Conservation (phyloP, 2,888 invertebrate genomes). For the Nesidiocoris tenuis region DNA sequence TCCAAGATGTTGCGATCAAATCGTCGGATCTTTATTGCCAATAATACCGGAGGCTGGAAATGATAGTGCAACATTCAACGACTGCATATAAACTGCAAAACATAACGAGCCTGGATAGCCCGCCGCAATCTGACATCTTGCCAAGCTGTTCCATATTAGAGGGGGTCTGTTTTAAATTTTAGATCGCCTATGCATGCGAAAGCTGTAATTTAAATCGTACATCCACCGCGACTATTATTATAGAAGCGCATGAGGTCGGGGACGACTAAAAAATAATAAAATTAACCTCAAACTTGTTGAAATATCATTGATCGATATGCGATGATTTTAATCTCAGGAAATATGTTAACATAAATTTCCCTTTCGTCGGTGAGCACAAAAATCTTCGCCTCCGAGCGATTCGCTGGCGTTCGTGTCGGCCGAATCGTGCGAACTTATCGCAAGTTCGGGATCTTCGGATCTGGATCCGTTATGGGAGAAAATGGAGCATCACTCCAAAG, state of each 20-base stretch:
- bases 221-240: neutral
- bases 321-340: neutral
- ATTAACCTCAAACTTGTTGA: neutral
- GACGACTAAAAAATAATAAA: neutral
- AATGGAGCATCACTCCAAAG: neutral
- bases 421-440: neutral
- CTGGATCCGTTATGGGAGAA: neutral
- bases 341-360: neutral
- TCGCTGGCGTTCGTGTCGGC: neutral
- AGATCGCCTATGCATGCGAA: neutral
- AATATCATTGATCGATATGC: too few relatives aligned
- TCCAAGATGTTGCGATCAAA: neutral
- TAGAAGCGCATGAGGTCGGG: neutral
- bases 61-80: neutral
- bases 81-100: neutral
- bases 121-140: neutral
- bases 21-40: neutral
- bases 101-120: neutral
- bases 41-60: too few relatives aligned
- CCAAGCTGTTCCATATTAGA: neutral
- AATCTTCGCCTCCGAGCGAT: neutral
- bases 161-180: neutral
- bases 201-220: neutral
- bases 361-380: neutral
- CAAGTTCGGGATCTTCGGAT: neutral